These are phyloP conservation scores for Regulus satrapa DNA, from an alignment of 2,113 vertebrate genomes.

Conservation along the genomic window DNA sequence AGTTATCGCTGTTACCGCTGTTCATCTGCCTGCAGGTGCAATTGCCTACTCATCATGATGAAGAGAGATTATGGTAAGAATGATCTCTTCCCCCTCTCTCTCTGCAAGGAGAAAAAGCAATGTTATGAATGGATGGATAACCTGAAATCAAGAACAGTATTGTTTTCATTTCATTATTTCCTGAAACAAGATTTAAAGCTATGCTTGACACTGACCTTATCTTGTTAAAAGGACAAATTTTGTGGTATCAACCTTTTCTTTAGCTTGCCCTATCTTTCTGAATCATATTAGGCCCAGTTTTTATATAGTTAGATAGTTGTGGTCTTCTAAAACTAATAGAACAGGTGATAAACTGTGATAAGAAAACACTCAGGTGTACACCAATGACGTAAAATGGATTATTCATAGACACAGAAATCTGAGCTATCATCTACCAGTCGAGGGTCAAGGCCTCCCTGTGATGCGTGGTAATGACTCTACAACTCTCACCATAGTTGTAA, in stretches of 20 bases:
- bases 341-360: neutral
- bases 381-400: neutral
- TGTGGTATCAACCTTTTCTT: neutral
- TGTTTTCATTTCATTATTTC: neutral
- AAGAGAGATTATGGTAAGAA: neutral
- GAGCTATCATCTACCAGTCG: neutral
- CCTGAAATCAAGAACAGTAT: neutral
- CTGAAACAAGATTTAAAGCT: neutral
- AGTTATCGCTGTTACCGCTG: neutral
- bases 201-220: neutral
- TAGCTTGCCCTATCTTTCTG: neutral
- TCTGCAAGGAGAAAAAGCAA: neutral
- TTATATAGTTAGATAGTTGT: neutral
- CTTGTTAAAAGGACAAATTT: neutral
- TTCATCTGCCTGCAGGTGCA: neutral
- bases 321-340: neutral
- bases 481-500: too few relatives aligned
- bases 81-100: neutral
- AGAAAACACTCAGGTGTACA: neutral
- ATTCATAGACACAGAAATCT: neutral
- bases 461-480: too few relatives aligned
- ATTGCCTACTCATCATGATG: neutral
- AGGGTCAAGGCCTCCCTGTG: neutral
- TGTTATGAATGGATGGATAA: neutral
- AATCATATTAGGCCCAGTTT: neutral